Conservation (phyloP, 2,888 invertebrate species). For the Agriopis aurantiaria region DNA sequence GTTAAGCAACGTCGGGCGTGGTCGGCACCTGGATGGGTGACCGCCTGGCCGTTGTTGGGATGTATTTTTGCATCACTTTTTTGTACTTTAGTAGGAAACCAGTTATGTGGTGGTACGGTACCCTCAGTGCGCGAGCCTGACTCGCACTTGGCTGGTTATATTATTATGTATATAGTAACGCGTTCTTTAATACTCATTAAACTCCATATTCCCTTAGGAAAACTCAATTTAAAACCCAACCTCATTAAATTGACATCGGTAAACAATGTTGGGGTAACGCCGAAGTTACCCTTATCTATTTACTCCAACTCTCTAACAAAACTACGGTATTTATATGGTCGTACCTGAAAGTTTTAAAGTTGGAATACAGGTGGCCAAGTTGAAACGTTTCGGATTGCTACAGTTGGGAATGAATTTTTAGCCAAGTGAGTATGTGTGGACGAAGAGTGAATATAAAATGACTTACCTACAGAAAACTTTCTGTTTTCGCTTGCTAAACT, state of each 20-base stretch:
- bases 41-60: constrained; percentile 58
- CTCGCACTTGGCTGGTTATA: too few relatives aligned
- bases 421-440: background rate
- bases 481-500: too few relatives aligned
- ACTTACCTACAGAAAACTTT: too few relatives aligned
- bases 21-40: constrained; percentile 70
- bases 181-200: background rate
- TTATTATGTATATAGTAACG: too few relatives aligned
- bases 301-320: constrained; percentile 13
- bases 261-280: constrained; percentile 1
- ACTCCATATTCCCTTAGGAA: background rate
- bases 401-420: constrained; percentile 3
- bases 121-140: too few relatives aligned
- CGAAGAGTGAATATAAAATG: too few relatives aligned
- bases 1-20: constrained; percentile 77
- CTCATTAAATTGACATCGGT: constrained; percentile 7
- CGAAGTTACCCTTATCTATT: constrained; percentile 10
- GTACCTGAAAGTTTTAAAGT: constrained; percentile 7
- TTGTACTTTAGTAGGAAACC: too few relatives aligned
- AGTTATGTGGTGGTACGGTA: too few relatives aligned
- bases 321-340: constrained; percentile 3
- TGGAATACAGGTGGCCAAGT: constrained; percentile 14
- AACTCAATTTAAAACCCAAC: background rate
- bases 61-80: too few relatives aligned
- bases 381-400: constrained; percentile 2